Base-by-base conservation (phyloP, 2,113 vertebrate species). In the Bubo blakistoni region DNA sequence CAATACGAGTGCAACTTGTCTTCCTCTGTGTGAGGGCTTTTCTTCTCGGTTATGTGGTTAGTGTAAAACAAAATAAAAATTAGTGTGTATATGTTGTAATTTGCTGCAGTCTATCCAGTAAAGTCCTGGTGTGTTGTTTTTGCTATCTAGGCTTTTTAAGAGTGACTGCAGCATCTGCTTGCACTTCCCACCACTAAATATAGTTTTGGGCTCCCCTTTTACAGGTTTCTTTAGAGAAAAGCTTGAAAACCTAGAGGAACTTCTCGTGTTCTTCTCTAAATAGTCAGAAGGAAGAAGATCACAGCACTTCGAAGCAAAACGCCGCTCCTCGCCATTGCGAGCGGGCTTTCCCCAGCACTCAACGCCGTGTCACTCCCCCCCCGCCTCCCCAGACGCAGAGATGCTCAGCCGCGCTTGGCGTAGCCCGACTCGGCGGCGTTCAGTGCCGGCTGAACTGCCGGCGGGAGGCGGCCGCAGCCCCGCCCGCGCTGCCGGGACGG, bases 91-190 rank as follows among this genome's bases (percentile, higher is more conserved):
- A 10, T 5, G 34, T 73, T 95, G 90, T 81, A 82, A 80, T 55
- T 51, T 78, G 87, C 92, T 96, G 81, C 55, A 82, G 67, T 32
- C 79, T 85, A 7, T 81, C 69, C 54, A 70, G 94, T 51, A 49
- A 94, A 97, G 95, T 70, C 86, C 5, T 49, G 81, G 72, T 81
- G 55, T 66, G 26, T 87, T 51, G 65, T 54, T 74, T 86, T 94
- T 77, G 72, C 66, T 49, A 0, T 27, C 63, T 6, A 16, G 26
- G 77, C 82, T 67, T 92, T 76, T 47, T 40, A 36, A 34, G 62
- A 54, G 90, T 20, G 54, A 11, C 34, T 21, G 81, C 51, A 62
- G 44, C 67, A 9, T 65, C 57, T 78, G 84, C 65, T 73, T 13
- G 65, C 74, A 17, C 8, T 17, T 77, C 67, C 58, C 34, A 3